Evolutionary conservation across 2,888 invertebrate species (phyloP), one percentile per base, ranked within the genome.

Genomic region (Tromatobia lineatoria): DNA sequence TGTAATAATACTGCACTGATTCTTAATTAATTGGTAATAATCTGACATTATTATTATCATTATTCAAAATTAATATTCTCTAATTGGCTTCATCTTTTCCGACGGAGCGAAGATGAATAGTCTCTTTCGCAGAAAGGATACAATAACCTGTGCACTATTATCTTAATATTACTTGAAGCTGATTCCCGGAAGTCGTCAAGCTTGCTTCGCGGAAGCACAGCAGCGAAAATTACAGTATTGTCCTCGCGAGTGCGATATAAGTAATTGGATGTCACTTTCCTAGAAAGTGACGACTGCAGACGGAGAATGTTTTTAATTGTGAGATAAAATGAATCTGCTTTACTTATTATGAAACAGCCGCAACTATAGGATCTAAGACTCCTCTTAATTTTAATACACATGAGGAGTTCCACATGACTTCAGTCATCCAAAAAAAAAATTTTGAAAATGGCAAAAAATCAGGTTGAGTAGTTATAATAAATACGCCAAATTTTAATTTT

Each of bases 241-340:
- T 67, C 34, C 18, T 8, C 59, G n/a, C 34, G 34, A 34, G 61
- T n/a, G 45, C 59, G 3, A 61, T 34, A 61, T 34, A 61, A 61
- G n/a, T 34, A 34, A n/a, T 7, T n/a, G n/a, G 34, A n/a, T 18
- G 34, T n/a, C 15, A 34, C 18, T 61, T 18, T 38, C 7, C 18
- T 0, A n/a, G 34, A n/a, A 34, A 61, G 34, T 34, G 34, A 67
- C 47, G 67, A 47, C 47, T 47, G 20, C 10, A 15, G 38, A 1
- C 61, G 45, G 23, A 8, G 15, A 47, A 47, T 25, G 45, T 47
- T 67, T 47, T 67, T 47, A 15, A 23, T 67, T 47, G n/a, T 47
- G 67, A 67, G 47, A 45, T 25, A 47, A 67, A 67, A 47, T 47
- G 23, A 45, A 25, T 25, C 25, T 25, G 25, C 47, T 23, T 3